Conservation (phyloP, 2,113 vertebrate species). For the Carollia perspicillata region DNA sequence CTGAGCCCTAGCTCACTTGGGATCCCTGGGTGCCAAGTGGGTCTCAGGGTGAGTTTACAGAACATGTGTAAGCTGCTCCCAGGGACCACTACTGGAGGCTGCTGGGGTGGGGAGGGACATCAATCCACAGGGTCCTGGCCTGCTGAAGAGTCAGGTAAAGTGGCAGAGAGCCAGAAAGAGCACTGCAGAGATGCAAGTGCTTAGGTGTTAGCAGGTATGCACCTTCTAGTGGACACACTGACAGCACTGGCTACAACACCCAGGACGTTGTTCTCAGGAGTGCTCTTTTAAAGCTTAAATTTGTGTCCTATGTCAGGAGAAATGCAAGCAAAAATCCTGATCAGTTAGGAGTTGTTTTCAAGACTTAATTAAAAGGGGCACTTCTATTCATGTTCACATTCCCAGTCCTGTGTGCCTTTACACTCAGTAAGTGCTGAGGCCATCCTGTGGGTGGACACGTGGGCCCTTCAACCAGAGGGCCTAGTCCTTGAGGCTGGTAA, state of each 20-base stretch:
- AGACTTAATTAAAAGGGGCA: neutral
- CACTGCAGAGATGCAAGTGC: neutral
- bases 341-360: neutral
- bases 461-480: too few relatives aligned
- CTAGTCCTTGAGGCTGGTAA: neutral
- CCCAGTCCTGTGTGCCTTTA: neutral
- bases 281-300: neutral
- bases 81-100: accelerated
- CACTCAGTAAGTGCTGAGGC: neutral
- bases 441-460: accelerated
- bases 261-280: too few relatives aligned
- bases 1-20: accelerated
- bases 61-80: accelerated
- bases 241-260: neutral
- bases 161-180: neutral
- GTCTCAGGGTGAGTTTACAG: accelerated
- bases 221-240: accelerated
- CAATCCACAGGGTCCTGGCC: neutral
- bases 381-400: neutral
- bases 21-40: neutral
- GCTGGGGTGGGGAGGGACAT: accelerated
- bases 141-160: neutral
- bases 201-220: accelerated
- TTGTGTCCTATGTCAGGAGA: neutral
- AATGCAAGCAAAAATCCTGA: neutral